Evolutionary conservation across 2,888 invertebrate species (phyloP).

Genomic region (Serrognathus titanus): DNA sequence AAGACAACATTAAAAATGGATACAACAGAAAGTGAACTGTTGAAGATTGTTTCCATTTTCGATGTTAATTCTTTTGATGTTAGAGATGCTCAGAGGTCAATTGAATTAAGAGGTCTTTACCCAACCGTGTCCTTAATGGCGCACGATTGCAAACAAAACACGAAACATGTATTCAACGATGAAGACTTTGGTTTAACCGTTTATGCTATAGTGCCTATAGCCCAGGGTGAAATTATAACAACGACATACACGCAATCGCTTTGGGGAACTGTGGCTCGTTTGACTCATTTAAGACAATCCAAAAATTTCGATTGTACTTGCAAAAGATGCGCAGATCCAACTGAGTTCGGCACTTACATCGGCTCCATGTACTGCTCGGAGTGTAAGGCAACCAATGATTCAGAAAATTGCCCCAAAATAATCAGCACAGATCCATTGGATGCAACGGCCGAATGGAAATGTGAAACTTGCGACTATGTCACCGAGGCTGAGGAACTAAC

Average conservation of each 20-base stretch:
- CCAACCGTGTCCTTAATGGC: slow-evolving; percentile 65
- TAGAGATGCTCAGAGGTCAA: slow-evolving; percentile 50
- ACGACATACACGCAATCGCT: slow-evolving; percentile 69
- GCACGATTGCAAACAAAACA: slow-evolving; percentile 71
- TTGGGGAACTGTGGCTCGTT: slow-evolving; percentile 64
- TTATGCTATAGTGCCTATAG: slow-evolving; percentile 62
- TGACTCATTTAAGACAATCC: slow-evolving; percentile 55
- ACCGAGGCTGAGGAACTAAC: slow-evolving; percentile 58
- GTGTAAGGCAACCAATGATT: slow-evolving; percentile 19
- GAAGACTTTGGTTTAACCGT: slow-evolving; percentile 60
- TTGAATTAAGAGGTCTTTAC: slow-evolving; percentile 62
- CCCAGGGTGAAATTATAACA: slow-evolving; percentile 64
- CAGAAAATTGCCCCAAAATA: slow-evolving; percentile 49
- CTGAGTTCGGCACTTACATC: slow-evolving; percentile 58
- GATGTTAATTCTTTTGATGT: slow-evolving; percentile 73
- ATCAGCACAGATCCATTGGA: slow-evolving; percentile 61
- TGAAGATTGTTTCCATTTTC: slow-evolving; percentile 63
- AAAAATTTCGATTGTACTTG: slow-evolving; percentile 72
- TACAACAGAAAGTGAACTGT: slow-evolving; percentile 57
- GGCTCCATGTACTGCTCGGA: slow-evolving; percentile 62
- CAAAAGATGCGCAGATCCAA: slow-evolving; percentile 64
- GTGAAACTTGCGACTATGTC: slow-evolving; percentile 59
- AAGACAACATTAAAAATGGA: slow-evolving; percentile 56
- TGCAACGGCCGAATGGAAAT: slow-evolving; percentile 60
- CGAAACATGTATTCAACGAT: slow-evolving; percentile 63